phyloP scores from a whole-genome alignment of 2,888 invertebrate species.

The Helleia helle region DNA sequence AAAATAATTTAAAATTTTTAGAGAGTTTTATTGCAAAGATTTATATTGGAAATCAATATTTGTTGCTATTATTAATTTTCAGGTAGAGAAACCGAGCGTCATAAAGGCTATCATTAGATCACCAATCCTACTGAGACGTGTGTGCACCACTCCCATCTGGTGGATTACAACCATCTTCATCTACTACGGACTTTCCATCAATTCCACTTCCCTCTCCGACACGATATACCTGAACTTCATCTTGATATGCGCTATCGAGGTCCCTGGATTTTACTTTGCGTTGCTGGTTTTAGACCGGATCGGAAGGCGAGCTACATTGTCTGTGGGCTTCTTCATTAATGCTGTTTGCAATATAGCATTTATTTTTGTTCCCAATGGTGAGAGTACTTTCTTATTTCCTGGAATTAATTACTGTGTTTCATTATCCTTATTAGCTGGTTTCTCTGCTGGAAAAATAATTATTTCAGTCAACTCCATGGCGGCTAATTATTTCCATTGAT shows the following conservation, averaged over 20 bases:
- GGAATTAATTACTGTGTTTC: background rate
- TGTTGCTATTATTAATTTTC: background rate
- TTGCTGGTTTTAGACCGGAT: slow-evolving; percentile 76
- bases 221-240: slow-evolving; percentile 83
- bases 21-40: no score
- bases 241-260: slow-evolving; percentile 76
- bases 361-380: slow-evolving; percentile 66
- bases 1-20: no score
- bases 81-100: slow-evolving; percentile 20
- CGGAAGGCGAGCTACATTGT: slow-evolving; percentile 76
- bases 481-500: no score
- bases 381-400: background rate
- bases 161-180: slow-evolving; percentile 86
- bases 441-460: no score
- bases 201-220: slow-evolving; percentile 81
- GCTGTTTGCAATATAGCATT: slow-evolving; percentile 56
- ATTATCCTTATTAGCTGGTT: no score
- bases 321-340: slow-evolving; percentile 73
- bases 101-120: slow-evolving; percentile 56
- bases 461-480: no score
- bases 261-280: slow-evolving; percentile 78
- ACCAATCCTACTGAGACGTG: slow-evolving; percentile 60
- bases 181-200: slow-evolving; percentile 85
- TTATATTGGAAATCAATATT: no score
- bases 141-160: slow-evolving; percentile 81